A percentile compares a stretch with the other conserved stretches of the same genome.
Conservation (phyloP, 2,113 vertebrate genomes). For the Melanerpes aurifrons region DNA sequence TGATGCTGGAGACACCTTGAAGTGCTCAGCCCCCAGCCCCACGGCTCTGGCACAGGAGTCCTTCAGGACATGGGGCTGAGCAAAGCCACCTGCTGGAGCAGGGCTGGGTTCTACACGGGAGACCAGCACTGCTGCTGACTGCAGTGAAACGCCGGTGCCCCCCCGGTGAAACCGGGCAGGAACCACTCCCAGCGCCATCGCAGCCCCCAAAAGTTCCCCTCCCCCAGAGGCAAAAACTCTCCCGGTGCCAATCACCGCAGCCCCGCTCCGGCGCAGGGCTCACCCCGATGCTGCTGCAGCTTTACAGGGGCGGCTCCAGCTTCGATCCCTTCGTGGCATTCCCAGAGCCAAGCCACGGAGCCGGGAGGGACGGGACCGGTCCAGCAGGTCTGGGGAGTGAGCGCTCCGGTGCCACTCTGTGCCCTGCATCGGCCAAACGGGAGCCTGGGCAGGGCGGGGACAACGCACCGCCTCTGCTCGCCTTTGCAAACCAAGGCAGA, state of each 20-base stretch:
- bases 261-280: background rate
- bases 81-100: background rate
- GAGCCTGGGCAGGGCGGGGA: constrained; percentile 24
- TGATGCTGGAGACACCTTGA: background rate
- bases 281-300: accelerated
- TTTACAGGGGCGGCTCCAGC: background rate
- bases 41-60: accelerated
- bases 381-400: constrained; percentile 17
- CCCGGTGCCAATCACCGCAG: accelerated
- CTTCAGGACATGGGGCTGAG: accelerated
- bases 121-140: background rate
- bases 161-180: background rate
- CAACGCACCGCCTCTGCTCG: background rate
- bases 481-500: background rate
- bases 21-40: background rate
- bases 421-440: background rate
- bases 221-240: background rate
- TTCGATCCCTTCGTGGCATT: background rate
- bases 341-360: background rate
- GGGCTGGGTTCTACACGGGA: accelerated
- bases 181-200: background rate
- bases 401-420: background rate
- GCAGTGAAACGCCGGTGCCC: accelerated
- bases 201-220: background rate
- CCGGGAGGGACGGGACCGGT: background rate